A percentile compares a stretch with the other conserved stretches of the same genome.
Conservation (phyloP, 2,888 invertebrate species). For the Nomada lathburiana region DNA sequence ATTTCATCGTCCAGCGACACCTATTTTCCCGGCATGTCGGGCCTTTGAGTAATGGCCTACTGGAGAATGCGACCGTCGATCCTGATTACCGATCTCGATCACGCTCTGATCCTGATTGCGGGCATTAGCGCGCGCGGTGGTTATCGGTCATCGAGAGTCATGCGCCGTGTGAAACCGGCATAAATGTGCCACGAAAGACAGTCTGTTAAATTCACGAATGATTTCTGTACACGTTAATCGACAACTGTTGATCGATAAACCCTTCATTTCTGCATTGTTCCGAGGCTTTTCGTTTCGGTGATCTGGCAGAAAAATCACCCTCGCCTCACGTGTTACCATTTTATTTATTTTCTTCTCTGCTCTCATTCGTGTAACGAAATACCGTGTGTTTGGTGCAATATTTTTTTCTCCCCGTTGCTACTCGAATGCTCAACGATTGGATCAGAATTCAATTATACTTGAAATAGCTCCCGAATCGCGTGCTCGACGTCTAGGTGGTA, state of each 20-base stretch:
- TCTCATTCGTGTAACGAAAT: not conserved
- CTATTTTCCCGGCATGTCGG: slow-evolving; percentile 50
- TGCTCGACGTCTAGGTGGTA: not conserved
- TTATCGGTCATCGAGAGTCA: slow-evolving; percentile 64
- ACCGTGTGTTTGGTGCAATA: not conserved
- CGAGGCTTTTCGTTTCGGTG: slow-evolving; percentile 28
- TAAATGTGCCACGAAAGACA: slow-evolving; percentile 61
- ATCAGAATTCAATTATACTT: not conserved
- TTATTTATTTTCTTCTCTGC: not conserved
- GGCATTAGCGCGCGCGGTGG: slow-evolving; percentile 59
- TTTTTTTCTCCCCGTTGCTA: not conserved
- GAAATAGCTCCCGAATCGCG: not conserved
- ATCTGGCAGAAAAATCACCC: slow-evolving; percentile 17
- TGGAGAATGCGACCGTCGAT: slow-evolving; percentile 46
- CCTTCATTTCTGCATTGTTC: slow-evolving; percentile 32
- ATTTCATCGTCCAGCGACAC: slow-evolving; percentile 58
- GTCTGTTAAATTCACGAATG: slow-evolving; percentile 38
- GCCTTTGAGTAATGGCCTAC: slow-evolving; percentile 63
- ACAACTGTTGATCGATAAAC: slow-evolving; percentile 21
- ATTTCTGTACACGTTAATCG: slow-evolving; percentile 50
- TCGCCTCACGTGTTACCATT: slow-evolving; percentile 8
- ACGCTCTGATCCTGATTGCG: slow-evolving; percentile 58
- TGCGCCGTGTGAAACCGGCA: slow-evolving; percentile 46
- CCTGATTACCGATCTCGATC: slow-evolving; percentile 60
- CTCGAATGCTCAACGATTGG: not conserved